Evolutionary conservation across 2,113 vertebrate genomes (phyloP), one percentile per base, ranked within the genome.

Genomic region (Chaetodon auriga): DNA sequence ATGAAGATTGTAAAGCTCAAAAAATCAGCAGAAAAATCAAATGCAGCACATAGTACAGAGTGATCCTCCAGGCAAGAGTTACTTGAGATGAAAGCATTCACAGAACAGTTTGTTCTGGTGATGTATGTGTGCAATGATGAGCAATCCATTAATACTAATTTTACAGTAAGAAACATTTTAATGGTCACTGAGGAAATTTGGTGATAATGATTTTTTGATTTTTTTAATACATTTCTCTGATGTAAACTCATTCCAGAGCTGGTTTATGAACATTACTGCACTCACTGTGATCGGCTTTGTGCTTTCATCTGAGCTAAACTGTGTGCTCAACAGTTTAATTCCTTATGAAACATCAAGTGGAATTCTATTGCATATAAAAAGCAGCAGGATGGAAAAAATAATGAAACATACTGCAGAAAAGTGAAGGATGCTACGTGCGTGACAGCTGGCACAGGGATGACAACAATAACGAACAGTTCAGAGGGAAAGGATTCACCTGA

Each of bases 361-460:
- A 81, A 36, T 60, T 74, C 63, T 68, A 68, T 38, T 75, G 61
- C 41, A 74, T 86, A 43, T 73, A 80, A 64, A 83, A 89, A 86
- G 79, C 68, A 46, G 71, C 71, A 78, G 51, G 71, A 35, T 72
- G 36, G 7, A 53, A 63, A 53, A 54, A 64, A 81, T 38, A 58
- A 75, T 65, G 19, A 82, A 77, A 68, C 11, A 62, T 25, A 64
- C 61, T 49, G 25, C 66, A 55, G 58, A 78, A 71, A 57, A 1
- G 0, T 58, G 45, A 85, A 68, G 35, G 57, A 11, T 74, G 57
- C 51, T 63, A 61, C 15, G 51, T 82, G 63, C 23, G 15, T 45
- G 19, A 66, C 4, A 15, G 11, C 13, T 74, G 61, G 55, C n/a
- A 60, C 36, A 70, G 61, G 23, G 61, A 74, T 58, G 58, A 80